phyloP scores from a whole-genome alignment of 2,797 vertebrate genomes.

The Coccyzus lansbergi region DNA sequence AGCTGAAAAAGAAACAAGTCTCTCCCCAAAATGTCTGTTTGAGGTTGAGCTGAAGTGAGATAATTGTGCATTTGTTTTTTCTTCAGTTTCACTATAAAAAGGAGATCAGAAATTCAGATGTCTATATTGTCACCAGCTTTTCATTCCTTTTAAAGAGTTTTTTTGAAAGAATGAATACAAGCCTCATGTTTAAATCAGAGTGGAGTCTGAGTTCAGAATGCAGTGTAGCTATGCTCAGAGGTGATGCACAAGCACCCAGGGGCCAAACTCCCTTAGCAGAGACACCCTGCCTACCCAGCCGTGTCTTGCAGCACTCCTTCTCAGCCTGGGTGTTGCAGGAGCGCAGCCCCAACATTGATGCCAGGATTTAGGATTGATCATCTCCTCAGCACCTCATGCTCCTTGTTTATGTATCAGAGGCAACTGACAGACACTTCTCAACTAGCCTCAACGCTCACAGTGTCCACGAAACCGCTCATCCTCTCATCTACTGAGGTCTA shows the following conservation, averaged over 20 bases:
- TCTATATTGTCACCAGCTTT: not conserved
- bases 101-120: not conserved
- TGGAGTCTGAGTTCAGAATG: not conserved
- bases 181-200: not conserved
- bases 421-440: not conserved
- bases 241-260: accelerated
- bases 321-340: not conserved
- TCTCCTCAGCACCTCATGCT: not conserved
- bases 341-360: accelerated
- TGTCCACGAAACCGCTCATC: not conserved
- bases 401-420: not conserved
- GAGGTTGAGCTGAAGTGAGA: not conserved
- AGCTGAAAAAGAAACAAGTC: not conserved
- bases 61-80: not conserved
- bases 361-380: not conserved
- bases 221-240: accelerated
- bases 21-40: not conserved
- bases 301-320: not conserved
- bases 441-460: not conserved
- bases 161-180: not conserved
- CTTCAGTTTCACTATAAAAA: not conserved
- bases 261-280: not conserved
- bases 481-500: not conserved
- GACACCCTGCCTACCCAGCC: too few relatives aligned
- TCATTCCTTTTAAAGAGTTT: accelerated